A percentile compares a stretch with the other conserved stretches of the same genome.
phyloP scores from a whole-genome alignment of 2,113 vertebrate genomes.

The Dromaius novaehollandiae region DNA sequence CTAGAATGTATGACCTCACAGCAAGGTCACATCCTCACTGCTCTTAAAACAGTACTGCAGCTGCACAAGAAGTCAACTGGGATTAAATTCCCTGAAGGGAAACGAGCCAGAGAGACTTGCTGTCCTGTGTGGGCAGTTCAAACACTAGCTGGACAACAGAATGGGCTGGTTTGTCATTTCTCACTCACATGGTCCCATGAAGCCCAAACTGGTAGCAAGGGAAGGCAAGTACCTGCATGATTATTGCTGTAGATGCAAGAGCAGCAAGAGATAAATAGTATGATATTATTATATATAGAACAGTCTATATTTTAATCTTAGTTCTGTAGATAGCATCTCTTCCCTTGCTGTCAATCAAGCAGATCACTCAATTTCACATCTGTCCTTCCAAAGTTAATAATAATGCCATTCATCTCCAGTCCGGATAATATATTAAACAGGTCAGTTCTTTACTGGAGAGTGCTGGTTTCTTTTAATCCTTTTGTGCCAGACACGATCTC shows the following conservation, averaged over 20 bases:
- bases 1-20: background rate
- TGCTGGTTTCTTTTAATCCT: conserved; percentile 5
- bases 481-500: conserved; percentile 41
- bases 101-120: background rate
- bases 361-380: background rate
- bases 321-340: background rate
- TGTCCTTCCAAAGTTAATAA: background rate
- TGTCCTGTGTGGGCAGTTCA: background rate
- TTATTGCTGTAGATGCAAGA: background rate
- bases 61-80: background rate
- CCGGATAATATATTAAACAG: background rate
- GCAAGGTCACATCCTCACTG: background rate
- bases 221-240: background rate
- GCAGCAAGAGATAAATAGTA: background rate
- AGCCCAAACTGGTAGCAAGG: background rate
- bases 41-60: background rate
- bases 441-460: background rate
- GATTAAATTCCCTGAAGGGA: background rate
- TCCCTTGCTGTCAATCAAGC: background rate
- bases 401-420: background rate
- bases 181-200: background rate
- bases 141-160: background rate
- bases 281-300: background rate
- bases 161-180: background rate
- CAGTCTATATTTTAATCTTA: background rate